These are phyloP conservation scores for Heliconius ismenius DNA, from an alignment of 2,888 invertebrate species.

Conservation along the genomic window DNA sequence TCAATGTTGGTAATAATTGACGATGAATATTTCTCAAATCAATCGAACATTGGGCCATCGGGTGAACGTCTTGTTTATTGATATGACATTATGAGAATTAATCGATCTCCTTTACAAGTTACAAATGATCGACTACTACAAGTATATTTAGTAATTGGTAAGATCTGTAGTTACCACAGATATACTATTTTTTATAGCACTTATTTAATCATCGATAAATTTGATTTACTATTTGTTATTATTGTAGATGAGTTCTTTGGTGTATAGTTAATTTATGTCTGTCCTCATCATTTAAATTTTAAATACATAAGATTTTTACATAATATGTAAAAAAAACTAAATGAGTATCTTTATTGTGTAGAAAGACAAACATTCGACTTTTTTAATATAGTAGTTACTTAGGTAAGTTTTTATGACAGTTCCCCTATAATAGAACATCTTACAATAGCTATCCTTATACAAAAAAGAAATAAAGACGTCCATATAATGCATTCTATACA, in stretches of 20 bases:
- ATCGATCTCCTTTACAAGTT: slow-evolving; percentile 52
- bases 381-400: background rate
- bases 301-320: no score
- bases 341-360: background rate
- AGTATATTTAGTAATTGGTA: slow-evolving; percentile 2
- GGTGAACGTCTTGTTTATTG: slow-evolving; percentile 76
- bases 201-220: no score
- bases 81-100: slow-evolving; percentile 65
- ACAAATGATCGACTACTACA: slow-evolving; percentile 20
- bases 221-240: no score
- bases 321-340: background rate
- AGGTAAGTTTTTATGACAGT: slow-evolving; percentile 7
- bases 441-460: slow-evolving; percentile 15
- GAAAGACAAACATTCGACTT: background rate
- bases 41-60: slow-evolving; percentile 55
- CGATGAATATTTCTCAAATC: slow-evolving; percentile 49
- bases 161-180: background rate
- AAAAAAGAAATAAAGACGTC: slow-evolving; percentile 22
- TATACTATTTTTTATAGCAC: no score
- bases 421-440: background rate
- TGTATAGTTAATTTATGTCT: no score
- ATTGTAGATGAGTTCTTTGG: no score
- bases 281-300: no score
- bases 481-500: slow-evolving; percentile 9
- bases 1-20: no score